A percentile compares a stretch with the other conserved stretches of the same genome.
Conservation (phyloP, 2,113 vertebrate genomes). For the Willisornis vidua region DNA sequence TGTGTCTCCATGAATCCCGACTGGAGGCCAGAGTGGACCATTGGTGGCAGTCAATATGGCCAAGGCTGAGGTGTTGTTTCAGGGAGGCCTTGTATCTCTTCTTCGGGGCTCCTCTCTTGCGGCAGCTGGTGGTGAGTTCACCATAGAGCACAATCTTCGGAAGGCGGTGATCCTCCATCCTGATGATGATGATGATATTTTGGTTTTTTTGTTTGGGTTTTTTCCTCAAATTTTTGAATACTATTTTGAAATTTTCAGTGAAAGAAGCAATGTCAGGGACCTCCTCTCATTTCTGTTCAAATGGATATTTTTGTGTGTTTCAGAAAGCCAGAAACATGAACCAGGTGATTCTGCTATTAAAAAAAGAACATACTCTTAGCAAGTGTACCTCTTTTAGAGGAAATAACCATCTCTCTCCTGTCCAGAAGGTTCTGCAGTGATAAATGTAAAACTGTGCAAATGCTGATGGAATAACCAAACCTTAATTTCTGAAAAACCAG, state of each 20-base stretch:
- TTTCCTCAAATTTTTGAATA: neutral
- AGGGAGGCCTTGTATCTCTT: too few relatives aligned
- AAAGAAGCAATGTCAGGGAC: neutral
- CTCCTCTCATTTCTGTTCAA: constrained; percentile 30
- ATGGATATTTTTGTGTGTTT: constrained; percentile 18
- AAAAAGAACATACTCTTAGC: constrained; percentile 37
- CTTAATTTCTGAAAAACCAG: neutral
- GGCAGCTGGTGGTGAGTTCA: too few relatives aligned
- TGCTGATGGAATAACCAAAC: neutral
- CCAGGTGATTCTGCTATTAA: constrained; percentile 50
- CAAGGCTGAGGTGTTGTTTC: too few relatives aligned
- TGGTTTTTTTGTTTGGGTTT: neutral
- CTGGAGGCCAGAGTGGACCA: too few relatives aligned
- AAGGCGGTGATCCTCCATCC: too few relatives aligned
- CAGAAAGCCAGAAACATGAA: constrained; percentile 27
- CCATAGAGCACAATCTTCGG: too few relatives aligned
- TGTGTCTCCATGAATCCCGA: too few relatives aligned
- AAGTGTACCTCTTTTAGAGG: constrained; percentile 21
- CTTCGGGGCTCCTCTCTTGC: too few relatives aligned
- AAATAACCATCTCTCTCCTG: constrained; percentile 10
- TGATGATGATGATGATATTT: too few relatives aligned
- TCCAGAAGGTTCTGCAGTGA: constrained; percentile 11
- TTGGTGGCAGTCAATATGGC: too few relatives aligned
- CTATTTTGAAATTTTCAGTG: neutral
- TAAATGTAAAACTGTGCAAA: constrained; percentile 5